Evolutionary conservation across 2,888 invertebrate genomes (phyloP).

Genomic region (Penaeus monodon): DNA sequence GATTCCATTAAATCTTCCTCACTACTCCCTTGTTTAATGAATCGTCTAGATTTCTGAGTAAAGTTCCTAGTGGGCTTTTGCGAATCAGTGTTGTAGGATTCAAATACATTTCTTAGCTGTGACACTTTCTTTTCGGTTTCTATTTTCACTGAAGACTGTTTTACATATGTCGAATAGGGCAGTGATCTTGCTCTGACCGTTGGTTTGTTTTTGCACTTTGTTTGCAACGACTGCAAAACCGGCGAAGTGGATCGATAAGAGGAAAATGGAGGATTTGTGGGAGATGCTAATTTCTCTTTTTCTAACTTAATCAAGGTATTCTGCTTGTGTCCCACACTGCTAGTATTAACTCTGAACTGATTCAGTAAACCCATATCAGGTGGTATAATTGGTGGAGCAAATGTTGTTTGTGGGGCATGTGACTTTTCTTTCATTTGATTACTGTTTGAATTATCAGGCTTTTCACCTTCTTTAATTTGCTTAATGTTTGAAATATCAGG

Average conservation of each 20-base stretch:
- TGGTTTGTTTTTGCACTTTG: no score
- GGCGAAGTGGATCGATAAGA: no score
- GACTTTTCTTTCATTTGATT: not conserved
- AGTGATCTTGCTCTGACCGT: not conserved
- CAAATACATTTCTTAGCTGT: constrained; percentile 42
- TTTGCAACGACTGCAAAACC: no score
- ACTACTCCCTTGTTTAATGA: no score
- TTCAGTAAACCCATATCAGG: constrained; percentile 38
- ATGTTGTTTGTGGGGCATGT: not conserved
- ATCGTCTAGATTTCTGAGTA: no score
- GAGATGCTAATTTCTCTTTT: not conserved
- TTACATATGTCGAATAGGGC: constrained; percentile 24
- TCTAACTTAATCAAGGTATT: not conserved
- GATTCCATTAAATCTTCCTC: no score
- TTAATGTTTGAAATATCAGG: no score
- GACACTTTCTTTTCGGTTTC: constrained; percentile 41
- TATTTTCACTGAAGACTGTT: not conserved
- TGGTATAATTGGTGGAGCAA: constrained; percentile 28
- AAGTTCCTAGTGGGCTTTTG: not conserved
- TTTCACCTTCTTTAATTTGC: no score
- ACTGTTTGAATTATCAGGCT: not conserved
- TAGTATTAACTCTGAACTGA: constrained; percentile 33
- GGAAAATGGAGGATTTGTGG: not conserved
- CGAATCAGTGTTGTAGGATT: not conserved
- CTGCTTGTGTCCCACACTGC: not conserved